Evolutionary conservation across 2,113 vertebrate genomes (phyloP).

Genomic region (Python bivittatus): DNA sequence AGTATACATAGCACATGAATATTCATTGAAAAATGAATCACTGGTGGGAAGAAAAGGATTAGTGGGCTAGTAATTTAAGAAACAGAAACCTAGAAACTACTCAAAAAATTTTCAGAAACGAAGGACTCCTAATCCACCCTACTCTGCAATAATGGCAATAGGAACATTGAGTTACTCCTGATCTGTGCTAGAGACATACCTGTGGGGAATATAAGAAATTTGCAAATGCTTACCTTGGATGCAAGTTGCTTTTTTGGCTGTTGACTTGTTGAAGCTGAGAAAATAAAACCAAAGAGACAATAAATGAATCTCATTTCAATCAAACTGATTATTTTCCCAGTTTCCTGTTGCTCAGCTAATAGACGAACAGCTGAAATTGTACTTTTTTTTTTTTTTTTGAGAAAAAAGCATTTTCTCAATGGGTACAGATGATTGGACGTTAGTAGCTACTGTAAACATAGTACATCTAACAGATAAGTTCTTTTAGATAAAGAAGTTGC

Average conservation of each 20-base stretch:
- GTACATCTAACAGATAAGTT: neutral
- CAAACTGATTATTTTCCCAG: neutral
- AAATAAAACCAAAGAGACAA: neutral
- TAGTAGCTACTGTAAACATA: neutral
- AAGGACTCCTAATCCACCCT: neutral
- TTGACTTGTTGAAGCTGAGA: neutral
- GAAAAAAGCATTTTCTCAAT: neutral
- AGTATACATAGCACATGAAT: neutral
- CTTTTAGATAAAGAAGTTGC: neutral
- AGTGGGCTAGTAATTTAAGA: neutral
- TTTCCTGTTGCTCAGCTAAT: neutral
- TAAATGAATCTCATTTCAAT: neutral
- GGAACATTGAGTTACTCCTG: neutral
- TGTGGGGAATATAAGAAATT: neutral
- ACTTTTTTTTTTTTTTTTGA: no score
- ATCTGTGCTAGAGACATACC: neutral
- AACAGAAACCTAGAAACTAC: neutral
- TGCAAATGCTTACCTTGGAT: neutral
- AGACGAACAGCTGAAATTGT: neutral
- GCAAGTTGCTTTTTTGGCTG: neutral
- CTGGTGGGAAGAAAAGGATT: neutral
- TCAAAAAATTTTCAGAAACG: neutral
- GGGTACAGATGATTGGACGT: neutral
- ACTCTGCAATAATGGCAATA: neutral
- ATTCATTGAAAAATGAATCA: neutral